These are phyloP conservation scores for Drosophila watanabei DNA, from an alignment of 1,140 invertebrate genomes.

Conservation along the genomic window DNA sequence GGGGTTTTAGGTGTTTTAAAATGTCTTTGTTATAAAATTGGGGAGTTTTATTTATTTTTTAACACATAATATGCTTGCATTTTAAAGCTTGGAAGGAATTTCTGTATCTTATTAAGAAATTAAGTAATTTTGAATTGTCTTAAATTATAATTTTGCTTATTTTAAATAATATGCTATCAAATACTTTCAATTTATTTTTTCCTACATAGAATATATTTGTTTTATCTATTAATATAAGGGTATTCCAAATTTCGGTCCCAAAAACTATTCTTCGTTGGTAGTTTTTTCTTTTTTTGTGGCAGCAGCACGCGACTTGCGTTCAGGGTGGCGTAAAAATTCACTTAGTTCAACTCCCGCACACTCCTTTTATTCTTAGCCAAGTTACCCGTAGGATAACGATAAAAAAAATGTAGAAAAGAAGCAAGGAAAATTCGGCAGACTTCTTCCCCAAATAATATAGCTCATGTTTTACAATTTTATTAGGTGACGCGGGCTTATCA, in stretches of 20 bases:
- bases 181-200: not conserved
- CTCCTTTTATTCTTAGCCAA: slow-evolving; percentile 18
- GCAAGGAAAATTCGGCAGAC: slow-evolving; percentile 34
- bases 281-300: slow-evolving; percentile 33
- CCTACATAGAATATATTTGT: too few species aligned
- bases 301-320: slow-evolving; percentile 55
- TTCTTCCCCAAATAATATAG: slow-evolving; percentile 61
- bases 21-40: not conserved
- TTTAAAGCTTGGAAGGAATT: not conserved
- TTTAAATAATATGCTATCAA: not conserved
- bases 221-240: not conserved
- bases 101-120: too few species aligned
- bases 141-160: too few species aligned
- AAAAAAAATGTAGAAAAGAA: slow-evolving; percentile 13
- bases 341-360: slow-evolving; percentile 52
- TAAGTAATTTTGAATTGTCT: not conserved
- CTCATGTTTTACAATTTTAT: slow-evolving; percentile 82
- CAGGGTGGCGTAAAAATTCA: slow-evolving; percentile 81
- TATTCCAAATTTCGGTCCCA: not conserved
- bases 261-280: not conserved
- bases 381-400: slow-evolving; percentile 29
- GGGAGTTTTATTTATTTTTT: not conserved
- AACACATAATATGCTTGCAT: not conserved
- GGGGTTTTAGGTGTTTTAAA: not conserved
- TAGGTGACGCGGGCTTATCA: slow-evolving; percentile 68